Conservation (phyloP, 2,888 invertebrate genomes). For the Dascillus cervinus region DNA sequence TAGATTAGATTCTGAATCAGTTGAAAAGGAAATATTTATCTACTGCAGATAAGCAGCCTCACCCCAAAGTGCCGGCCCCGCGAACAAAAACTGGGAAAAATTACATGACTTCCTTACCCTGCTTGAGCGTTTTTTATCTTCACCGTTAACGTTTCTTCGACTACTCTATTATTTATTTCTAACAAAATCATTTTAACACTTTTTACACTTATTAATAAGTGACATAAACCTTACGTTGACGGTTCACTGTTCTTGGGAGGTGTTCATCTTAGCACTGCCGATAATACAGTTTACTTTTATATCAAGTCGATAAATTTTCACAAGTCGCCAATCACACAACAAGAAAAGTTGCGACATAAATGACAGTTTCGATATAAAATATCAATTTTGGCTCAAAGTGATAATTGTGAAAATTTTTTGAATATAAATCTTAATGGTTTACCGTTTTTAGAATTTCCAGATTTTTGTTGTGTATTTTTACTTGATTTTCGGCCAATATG, state of each 20-base stretch:
- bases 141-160: slow-evolving; percentile 91
- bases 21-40: slow-evolving; percentile 9
- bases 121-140: slow-evolving; percentile 95
- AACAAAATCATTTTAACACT: slow-evolving; percentile 76
- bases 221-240: slow-evolving; percentile 16
- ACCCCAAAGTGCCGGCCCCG: slow-evolving; percentile 13
- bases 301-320: no score
- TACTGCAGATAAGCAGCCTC: slow-evolving; percentile 13
- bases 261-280: slow-evolving; percentile 20
- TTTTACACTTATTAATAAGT: slow-evolving; percentile 17
- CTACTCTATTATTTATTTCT: slow-evolving; percentile 98
- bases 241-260: slow-evolving; percentile 20
- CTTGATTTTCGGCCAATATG: no score
- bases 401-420: no score
- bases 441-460: no score
- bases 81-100: slow-evolving; percentile 1
- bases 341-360: no score
- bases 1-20: no score
- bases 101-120: slow-evolving; percentile 74
- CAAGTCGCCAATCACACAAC: no score
- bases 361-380: no score
- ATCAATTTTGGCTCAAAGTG: no score
- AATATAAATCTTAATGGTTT: no score
- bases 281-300: slow-evolving; percentile 7
- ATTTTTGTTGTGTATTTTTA: no score